These are phyloP conservation scores for Synanthedon tipuliformis DNA, from an alignment of 2,888 invertebrate species.

Conservation along the genomic window DNA sequence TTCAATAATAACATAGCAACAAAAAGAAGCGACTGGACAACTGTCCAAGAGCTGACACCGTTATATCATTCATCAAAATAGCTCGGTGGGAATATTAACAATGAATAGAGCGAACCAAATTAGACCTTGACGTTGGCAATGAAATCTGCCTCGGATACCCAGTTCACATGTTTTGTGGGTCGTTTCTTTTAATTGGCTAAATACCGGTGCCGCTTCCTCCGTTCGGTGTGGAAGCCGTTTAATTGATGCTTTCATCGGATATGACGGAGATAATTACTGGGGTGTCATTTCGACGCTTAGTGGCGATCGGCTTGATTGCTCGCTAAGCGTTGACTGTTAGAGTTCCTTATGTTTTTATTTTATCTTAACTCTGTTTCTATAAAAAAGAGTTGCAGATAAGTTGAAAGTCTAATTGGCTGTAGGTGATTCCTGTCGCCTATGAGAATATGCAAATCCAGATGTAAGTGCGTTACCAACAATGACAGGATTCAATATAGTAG, in stretches of 20 bases:
- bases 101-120: constrained; percentile 11
- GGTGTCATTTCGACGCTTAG: not conserved
- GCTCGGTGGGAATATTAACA: constrained; percentile 6
- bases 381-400: too few relatives aligned
- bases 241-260: constrained; percentile 18
- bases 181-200: constrained; percentile 5
- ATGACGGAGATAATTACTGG: not conserved
- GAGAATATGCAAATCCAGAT: too few relatives aligned
- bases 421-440: too few relatives aligned
- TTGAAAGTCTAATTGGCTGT: too few relatives aligned
- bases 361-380: too few relatives aligned
- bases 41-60: not conserved
- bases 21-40: not conserved
- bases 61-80: not conserved
- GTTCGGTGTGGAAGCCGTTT: constrained; percentile 8
- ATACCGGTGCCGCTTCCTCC: constrained; percentile 11
- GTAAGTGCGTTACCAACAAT: too few relatives aligned
- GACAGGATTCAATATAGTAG: too few relatives aligned
- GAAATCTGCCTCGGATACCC: constrained; percentile 16
- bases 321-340: not conserved
- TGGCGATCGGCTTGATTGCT: not conserved
- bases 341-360: not conserved
- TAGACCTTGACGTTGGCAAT: constrained; percentile 46
- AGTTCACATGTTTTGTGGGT: constrained; percentile 15
- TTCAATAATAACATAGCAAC: not conserved